Evolutionary conservation across 2,113 vertebrate species (phyloP), one percentile per base, ranked within the genome.

Genomic region (Leptobrachium leishanense): DNA sequence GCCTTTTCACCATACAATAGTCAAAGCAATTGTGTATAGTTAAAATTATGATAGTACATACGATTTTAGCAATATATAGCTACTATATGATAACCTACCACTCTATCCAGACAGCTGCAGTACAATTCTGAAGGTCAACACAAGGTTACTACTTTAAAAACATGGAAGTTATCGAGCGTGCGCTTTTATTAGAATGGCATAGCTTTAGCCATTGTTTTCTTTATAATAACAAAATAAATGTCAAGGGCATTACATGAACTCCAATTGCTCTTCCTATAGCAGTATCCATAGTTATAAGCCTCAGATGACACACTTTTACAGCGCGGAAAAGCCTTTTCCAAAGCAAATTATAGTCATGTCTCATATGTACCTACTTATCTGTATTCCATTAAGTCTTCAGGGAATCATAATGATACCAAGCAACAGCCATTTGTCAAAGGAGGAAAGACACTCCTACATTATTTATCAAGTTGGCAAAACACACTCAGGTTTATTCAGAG

Each of bases 251-350:
- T 67, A 41, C n/a, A 62, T 63, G 31, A 74, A 63, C 57, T 53
- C 68, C 20, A 53, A 10, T 65, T 76, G 74, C 74, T 68, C 64
- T 76, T 66, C 50, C 9, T 43, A 68, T 42, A 68, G 53, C 50
- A 76, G 64, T 53, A 54, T 76, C 74, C 50, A 68, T 68, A 68
- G 7, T 76, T 76, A 76, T 76, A 44, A 68, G 10, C 40, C 2
- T 53, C 10, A 66, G 46, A 10, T 66, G 62, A 66, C 62, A 75
- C 50, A 40, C 20, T 55, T 13, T 20, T 31, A 31, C 20, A 68
- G 20, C 3, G 15, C 63, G 42, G 20, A 68, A 11, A 55, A 67
- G 20, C 43, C 43, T 73, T 57, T 59, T 73, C 55, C 41, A 62
- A 6, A 62, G 72, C 4, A 50, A 42, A 75, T 46, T 46, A 40